Percentiles rank a stretch among this genome's conserved stretches.
phyloP scores from a whole-genome alignment of 2,888 invertebrate species.

The Aporophyla nigra region DNA sequence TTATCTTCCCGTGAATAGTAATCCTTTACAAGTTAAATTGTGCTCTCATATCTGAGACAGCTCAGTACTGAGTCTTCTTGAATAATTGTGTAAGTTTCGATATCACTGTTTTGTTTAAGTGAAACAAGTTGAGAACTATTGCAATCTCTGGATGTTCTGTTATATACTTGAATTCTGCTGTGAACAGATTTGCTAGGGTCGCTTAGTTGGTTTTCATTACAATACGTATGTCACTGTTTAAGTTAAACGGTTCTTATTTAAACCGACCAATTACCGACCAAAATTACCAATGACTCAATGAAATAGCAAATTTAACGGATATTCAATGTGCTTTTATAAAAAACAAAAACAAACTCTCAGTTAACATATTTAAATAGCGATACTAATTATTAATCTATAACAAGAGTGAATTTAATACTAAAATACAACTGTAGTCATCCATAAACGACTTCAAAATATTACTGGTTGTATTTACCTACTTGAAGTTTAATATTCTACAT shows the following conservation, averaged over 20 bases:
- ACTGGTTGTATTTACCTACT: not conserved
- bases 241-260: not conserved
- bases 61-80: slow-evolving; percentile 57
- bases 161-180: slow-evolving; percentile 42
- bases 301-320: not conserved
- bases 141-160: slow-evolving; percentile 53
- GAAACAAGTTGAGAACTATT: slow-evolving; percentile 63
- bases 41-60: slow-evolving; percentile 61
- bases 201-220: not conserved
- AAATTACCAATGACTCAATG: too few relatives aligned
- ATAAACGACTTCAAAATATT: too few relatives aligned
- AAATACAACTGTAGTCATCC: too few relatives aligned
- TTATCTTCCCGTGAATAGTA: slow-evolving; percentile 66
- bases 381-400: not conserved
- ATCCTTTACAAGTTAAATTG: slow-evolving; percentile 70
- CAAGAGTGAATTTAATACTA: not conserved
- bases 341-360: not conserved
- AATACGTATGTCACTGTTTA: not conserved
- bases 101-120: slow-evolving; percentile 65
- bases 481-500: too few relatives aligned
- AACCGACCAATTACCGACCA: too few relatives aligned
- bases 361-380: not conserved
- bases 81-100: slow-evolving; percentile 70
- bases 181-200: slow-evolving; percentile 12
- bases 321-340: too few relatives aligned